Evolutionary conservation across 1,140 invertebrate genomes (phyloP).

Genomic region (Trachymyrmex septentrionalis): DNA sequence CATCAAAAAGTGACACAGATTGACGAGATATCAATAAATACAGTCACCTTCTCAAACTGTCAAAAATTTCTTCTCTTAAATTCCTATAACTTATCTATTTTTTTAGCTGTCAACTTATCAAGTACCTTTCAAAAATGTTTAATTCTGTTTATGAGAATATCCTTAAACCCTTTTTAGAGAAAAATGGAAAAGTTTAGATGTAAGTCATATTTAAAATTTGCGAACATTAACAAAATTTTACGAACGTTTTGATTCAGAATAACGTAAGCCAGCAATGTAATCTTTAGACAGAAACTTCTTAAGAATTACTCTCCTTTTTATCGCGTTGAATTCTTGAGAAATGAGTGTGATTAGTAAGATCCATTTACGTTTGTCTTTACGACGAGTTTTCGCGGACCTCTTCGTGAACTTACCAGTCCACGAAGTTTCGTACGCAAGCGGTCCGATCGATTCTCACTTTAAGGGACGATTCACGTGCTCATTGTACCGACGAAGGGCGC

Average conservation of each 20-base stretch:
- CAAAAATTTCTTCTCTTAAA: neutral
- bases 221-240: slow-evolving; percentile 46
- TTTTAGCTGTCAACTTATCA: neutral
- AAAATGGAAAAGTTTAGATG: neutral
- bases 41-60: neutral
- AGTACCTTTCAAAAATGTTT: slow-evolving; percentile 26
- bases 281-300: slow-evolving; percentile 37
- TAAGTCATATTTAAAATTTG: slow-evolving; percentile 3
- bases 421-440: slow-evolving; percentile 62
- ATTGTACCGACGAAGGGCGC: slow-evolving; percentile 66
- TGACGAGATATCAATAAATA: neutral
- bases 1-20: slow-evolving; percentile 24
- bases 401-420: slow-evolving; percentile 69
- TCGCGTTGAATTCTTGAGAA: slow-evolving; percentile 7
- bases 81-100: neutral
- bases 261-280: neutral
- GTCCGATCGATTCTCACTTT: slow-evolving; percentile 69
- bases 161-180: neutral
- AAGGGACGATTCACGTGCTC: slow-evolving; percentile 73
- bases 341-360: slow-evolving; percentile 29
- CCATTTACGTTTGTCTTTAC: slow-evolving; percentile 16
- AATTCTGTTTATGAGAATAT: slow-evolving; percentile 7
- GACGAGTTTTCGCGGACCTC: neutral
- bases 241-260: slow-evolving; percentile 18
- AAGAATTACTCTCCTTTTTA: slow-evolving; percentile 72